Evolutionary conservation across 2,888 invertebrate genomes (phyloP).

Genomic region (Pharmacophagus antenor): DNA sequence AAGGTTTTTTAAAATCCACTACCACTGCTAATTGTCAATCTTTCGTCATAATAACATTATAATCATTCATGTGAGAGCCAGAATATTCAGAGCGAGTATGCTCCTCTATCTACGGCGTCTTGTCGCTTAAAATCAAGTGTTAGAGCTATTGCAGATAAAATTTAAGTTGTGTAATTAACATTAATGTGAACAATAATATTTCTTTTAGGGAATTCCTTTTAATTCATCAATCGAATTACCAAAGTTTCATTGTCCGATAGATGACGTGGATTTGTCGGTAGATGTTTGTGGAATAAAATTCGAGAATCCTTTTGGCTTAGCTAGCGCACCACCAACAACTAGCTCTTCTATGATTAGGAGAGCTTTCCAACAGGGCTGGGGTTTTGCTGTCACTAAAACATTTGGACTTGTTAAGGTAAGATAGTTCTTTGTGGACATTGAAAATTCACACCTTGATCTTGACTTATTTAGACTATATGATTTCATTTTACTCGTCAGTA

Average conservation of each 20-base stretch:
- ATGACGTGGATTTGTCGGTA: conserved; percentile 95
- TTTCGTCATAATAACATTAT: too few relatives aligned
- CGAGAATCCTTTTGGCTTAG: conserved; percentile 97
- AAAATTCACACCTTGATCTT: background rate
- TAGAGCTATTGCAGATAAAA: too few relatives aligned
- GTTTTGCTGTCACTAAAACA: conserved; percentile 98
- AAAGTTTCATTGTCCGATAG: conserved; percentile 95
- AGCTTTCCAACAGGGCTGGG: conserved; percentile 98
- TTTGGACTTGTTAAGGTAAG: conserved; percentile 95
- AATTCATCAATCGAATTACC: conserved; percentile 88
- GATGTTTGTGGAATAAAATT: conserved; percentile 96
- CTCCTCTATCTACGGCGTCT: too few relatives aligned
- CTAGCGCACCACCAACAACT: conserved; percentile 98
- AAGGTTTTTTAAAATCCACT: too few relatives aligned
- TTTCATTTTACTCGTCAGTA: too few relatives aligned
- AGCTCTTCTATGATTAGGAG: conserved; percentile 96
- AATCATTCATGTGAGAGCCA: too few relatives aligned
- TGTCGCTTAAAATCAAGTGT: too few relatives aligned
- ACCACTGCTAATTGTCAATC: too few relatives aligned
- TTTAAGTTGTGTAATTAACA: too few relatives aligned
- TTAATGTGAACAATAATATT: background rate
- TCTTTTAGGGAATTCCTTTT: conserved; percentile 80
- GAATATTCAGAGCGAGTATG: too few relatives aligned
- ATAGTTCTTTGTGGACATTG: background rate
- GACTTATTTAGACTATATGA: too few relatives aligned